phyloP scores from a whole-genome alignment of 37 sponge, comb jelly and placozoan species.

The Halichondria panicea region DNA sequence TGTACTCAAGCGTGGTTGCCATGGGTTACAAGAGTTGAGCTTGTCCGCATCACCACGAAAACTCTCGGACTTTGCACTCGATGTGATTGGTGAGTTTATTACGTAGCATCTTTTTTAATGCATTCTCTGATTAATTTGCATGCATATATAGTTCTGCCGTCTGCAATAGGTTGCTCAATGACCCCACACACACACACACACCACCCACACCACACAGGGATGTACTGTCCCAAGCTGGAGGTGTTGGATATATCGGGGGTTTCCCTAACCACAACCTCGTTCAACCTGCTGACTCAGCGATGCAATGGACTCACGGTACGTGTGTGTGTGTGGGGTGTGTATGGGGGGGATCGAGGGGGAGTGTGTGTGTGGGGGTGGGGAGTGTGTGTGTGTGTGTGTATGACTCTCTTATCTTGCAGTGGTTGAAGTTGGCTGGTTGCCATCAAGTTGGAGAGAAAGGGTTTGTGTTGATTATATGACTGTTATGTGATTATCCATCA shows the following conservation, averaged over 20 bases:
- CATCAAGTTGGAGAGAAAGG: slow-evolving; percentile 23
- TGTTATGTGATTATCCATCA: neutral
- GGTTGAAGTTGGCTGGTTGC: slow-evolving; percentile 12
- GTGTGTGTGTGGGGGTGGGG: neutral
- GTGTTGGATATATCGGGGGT: slow-evolving; percentile 46
- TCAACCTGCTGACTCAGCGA: slow-evolving; percentile 23
- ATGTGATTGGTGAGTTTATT: slow-evolving; percentile 38
- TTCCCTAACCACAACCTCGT: slow-evolving; percentile 34
- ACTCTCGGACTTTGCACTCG: slow-evolving; percentile 53
- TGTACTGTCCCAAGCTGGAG: slow-evolving; percentile 42
- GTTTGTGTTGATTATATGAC: slow-evolving; percentile 3
- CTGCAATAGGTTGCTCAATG: too few species aligned
- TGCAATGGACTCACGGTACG: slow-evolving; percentile 35
- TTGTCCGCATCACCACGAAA: slow-evolving; percentile 38
- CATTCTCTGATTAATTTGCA: too few species aligned
- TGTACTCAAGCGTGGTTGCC: slow-evolving; percentile 35
- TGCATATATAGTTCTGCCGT: too few species aligned
- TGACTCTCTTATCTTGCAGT: neutral
- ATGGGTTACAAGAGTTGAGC: slow-evolving; percentile 26
- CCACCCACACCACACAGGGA: too few species aligned
- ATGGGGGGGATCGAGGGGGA: neutral
- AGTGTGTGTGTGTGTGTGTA: neutral
- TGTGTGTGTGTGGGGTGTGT: neutral
- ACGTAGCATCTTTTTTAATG: too few species aligned
- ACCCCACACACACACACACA: too few species aligned